Conservation (phyloP, 2,797 vertebrate genomes). For the Amblyraja radiata region DNA sequence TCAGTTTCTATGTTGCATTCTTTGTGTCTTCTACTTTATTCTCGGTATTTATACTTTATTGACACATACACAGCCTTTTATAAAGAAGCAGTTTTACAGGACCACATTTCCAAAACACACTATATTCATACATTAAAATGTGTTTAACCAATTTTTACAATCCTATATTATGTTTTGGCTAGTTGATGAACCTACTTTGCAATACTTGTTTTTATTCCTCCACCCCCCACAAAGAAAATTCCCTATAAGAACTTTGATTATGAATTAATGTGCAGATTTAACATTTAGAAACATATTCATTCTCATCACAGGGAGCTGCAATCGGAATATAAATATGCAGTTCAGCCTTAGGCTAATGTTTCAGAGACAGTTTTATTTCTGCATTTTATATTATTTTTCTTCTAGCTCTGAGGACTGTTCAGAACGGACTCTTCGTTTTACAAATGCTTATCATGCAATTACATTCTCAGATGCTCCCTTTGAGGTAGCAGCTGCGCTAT, state of each 20-base stretch:
- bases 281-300: slow-evolving; percentile 31
- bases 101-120: slow-evolving; percentile 34
- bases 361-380: slow-evolving; percentile 14
- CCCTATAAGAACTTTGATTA: neutral
- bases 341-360: slow-evolving; percentile 2
- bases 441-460: slow-evolving; percentile 30
- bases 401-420: slow-evolving; percentile 25
- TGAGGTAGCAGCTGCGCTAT: slow-evolving; percentile 30
- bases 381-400: slow-evolving; percentile 30
- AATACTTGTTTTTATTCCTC: neutral
- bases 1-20: slow-evolving; percentile 42
- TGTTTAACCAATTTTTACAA: slow-evolving; percentile 22
- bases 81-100: slow-evolving; percentile 33
- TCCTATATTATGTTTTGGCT: slow-evolving; percentile 28
- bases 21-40: slow-evolving; percentile 40
- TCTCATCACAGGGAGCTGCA: slow-evolving; percentile 5
- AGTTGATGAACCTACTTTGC: slow-evolving; percentile 6
- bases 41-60: slow-evolving; percentile 40
- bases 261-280: slow-evolving; percentile 35
- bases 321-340: slow-evolving; percentile 29
- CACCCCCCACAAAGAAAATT: neutral
- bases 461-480: slow-evolving; percentile 27
- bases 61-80: slow-evolving; percentile 41
- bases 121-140: slow-evolving; percentile 35
- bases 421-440: slow-evolving; percentile 28